A percentile compares a stretch with the other conserved stretches of the same genome.
Conservation (phyloP, 2,797 vertebrate genomes). For the Tragopan temminckii region DNA sequence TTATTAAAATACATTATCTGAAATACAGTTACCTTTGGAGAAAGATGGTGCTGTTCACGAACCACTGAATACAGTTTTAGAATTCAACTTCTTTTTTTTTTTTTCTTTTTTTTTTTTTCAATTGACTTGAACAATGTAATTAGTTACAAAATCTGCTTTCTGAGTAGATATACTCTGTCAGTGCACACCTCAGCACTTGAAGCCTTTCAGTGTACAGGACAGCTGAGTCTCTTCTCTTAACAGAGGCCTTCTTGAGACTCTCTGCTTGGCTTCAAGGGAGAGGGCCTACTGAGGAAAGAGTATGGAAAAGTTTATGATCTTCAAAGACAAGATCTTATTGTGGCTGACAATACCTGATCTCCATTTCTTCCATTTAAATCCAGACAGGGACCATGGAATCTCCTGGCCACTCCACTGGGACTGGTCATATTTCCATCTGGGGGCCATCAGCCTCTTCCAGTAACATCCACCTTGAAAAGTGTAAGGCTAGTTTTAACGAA, state of each 20-base stretch:
- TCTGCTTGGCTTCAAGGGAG: background rate
- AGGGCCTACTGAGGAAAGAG: background rate
- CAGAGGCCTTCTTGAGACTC: background rate
- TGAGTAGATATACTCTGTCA: background rate
- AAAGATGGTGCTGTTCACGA: background rate
- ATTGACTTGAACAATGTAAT: background rate
- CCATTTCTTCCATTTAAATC: slow-evolving; percentile 13
- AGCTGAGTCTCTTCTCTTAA: background rate
- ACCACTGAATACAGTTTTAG: background rate
- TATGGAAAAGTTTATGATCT: background rate
- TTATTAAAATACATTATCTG: background rate
- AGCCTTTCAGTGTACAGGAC: background rate
- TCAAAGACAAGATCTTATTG: slow-evolving; percentile 1
- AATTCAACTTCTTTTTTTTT: background rate
- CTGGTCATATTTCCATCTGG: slow-evolving; percentile 40
- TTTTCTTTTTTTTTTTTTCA: background rate
- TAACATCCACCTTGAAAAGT: background rate
- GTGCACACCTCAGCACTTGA: background rate
- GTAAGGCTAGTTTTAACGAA: slow-evolving; percentile 31
- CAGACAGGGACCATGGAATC: background rate
- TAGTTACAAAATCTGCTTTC: background rate
- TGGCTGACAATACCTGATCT: background rate
- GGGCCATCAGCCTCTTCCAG: slow-evolving; percentile 13
- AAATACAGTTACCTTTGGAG: background rate
- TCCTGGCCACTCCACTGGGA: background rate